These are phyloP conservation scores for Catostomus latipinnis DNA, from an alignment of 2,797 vertebrate species.

Conservation along the genomic window DNA sequence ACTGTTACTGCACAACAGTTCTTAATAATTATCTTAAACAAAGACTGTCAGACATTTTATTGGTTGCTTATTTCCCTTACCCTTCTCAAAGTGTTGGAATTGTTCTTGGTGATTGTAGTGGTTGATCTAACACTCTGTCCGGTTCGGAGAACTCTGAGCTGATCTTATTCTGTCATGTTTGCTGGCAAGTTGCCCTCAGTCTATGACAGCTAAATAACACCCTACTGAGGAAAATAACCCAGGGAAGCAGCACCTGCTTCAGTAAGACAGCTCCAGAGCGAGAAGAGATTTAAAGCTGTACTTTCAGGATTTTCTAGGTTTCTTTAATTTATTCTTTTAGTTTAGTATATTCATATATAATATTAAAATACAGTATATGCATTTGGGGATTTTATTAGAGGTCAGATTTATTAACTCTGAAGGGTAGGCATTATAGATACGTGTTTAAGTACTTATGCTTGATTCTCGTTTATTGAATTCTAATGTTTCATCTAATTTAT, in stretches of 20 bases:
- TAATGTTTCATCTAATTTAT: too few species aligned
- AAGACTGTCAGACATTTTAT: conserved; percentile 50
- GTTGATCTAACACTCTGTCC: conserved; percentile 21
- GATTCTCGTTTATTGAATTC: too few species aligned
- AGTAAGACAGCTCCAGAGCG: conserved; percentile 17
- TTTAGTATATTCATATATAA: too few species aligned
- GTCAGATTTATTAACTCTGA: too few species aligned
- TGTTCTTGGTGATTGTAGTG: conserved; percentile 66
- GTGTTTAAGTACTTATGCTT: too few species aligned
- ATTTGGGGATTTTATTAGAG: not conserved
- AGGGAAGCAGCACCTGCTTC: conserved; percentile 52
- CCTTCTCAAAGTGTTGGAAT: conserved; percentile 48
- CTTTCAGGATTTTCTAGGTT: not conserved
- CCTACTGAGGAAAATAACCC: conserved; percentile 79
- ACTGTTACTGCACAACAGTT: conserved; percentile 35
- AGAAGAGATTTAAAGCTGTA: conserved; percentile 12
- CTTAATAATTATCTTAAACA: conserved; percentile 63
- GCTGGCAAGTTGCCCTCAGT: conserved; percentile 77
- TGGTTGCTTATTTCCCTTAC: conserved; percentile 50
- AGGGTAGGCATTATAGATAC: too few species aligned
- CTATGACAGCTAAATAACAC: conserved; percentile 82
- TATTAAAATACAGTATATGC: not conserved
- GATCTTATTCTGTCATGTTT: conserved; percentile 79
- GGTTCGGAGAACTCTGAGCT: conserved; percentile 63
- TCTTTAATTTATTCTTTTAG: not conserved